phyloP scores from a whole-genome alignment of 2,888 invertebrate species.

The Metopia argyrocephala region DNA sequence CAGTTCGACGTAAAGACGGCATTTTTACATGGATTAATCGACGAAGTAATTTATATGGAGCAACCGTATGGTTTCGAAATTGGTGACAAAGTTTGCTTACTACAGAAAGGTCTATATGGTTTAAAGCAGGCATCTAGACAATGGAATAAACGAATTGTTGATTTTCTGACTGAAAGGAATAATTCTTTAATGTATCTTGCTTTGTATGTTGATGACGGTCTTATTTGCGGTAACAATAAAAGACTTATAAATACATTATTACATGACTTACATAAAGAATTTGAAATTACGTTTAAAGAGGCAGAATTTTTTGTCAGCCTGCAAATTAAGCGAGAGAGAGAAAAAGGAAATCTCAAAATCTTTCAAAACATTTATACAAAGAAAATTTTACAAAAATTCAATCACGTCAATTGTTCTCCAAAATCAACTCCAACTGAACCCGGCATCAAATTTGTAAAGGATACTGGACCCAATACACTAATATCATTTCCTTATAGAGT shows the following conservation, averaged over 20 bases:
- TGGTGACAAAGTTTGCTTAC: neutral
- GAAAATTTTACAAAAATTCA: slow-evolving; percentile 27
- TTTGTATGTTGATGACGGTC: slow-evolving; percentile 34
- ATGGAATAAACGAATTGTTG: slow-evolving; percentile 56
- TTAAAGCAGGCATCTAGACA: neutral
- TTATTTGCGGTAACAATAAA: slow-evolving; percentile 33
- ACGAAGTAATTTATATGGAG: slow-evolving; percentile 13
- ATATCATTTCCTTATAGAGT: slow-evolving; percentile 38
- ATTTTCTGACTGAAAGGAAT: neutral
- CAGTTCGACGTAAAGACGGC: slow-evolving; percentile 24
- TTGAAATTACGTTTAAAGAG: slow-evolving; percentile 56
- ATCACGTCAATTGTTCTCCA: slow-evolving; percentile 31
- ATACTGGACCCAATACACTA: slow-evolving; percentile 29
- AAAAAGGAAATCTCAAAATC: slow-evolving; percentile 20
- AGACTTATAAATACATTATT: neutral
- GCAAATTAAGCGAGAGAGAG: slow-evolving; percentile 29
- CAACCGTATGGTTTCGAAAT: slow-evolving; percentile 8
- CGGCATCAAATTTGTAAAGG: slow-evolving; percentile 2
- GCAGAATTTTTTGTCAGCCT: slow-evolving; percentile 44
- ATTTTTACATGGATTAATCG: neutral
- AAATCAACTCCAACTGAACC: slow-evolving; percentile 33
- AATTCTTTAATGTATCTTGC: slow-evolving; percentile 12
- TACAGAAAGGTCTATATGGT: neutral
- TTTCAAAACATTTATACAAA: slow-evolving; percentile 49
- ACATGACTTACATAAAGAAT: neutral